These are phyloP conservation scores for Ectropis crepuscularia DNA, from an alignment of 2,888 invertebrate species.

Conservation along the genomic window DNA sequence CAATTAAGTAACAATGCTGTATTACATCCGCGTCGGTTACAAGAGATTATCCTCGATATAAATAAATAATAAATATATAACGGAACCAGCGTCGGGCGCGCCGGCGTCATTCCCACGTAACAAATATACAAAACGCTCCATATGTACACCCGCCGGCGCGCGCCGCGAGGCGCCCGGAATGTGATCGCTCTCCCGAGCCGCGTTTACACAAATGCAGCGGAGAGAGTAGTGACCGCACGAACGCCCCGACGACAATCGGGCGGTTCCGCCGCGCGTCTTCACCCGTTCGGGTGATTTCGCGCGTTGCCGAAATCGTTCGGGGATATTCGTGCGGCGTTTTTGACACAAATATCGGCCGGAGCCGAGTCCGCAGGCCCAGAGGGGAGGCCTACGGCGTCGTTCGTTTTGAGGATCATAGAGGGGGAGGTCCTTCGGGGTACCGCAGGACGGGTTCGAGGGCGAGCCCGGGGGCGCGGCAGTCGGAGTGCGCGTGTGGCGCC, in stretches of 20 bases:
- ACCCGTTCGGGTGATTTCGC: constrained; percentile 7
- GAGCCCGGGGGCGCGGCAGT: constrained; percentile 90
- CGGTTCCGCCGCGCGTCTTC: neutral
- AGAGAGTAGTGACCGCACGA: constrained; percentile 43
- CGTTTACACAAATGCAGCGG: constrained; percentile 53
- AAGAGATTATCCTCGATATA: constrained; percentile 51
- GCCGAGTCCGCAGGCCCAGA: constrained; percentile 22
- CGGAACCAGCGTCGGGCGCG: constrained; percentile 41
- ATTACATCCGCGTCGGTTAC: constrained; percentile 61
- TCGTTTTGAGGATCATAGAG: constrained; percentile 85
- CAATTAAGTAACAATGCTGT: constrained; percentile 81
- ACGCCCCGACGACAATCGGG: neutral
- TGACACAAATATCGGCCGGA: constrained; percentile 10
- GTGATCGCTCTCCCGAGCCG: constrained; percentile 51
- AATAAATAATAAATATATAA: constrained; percentile 61
- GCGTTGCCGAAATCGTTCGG: neutral
- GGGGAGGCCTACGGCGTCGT: constrained; percentile 37
- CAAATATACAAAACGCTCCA: constrained; percentile 73
- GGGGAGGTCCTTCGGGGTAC: constrained; percentile 97
- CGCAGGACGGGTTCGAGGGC: constrained; percentile 95
- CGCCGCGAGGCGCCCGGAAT: constrained; percentile 39
- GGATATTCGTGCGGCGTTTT: constrained; percentile 1
- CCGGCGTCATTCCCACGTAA: constrained; percentile 53
- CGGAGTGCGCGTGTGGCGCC: constrained; percentile 94
- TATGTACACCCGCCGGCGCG: constrained; percentile 50